phyloP scores from a whole-genome alignment of 2,113 vertebrate genomes.

The Eptatretus burgeri region DNA sequence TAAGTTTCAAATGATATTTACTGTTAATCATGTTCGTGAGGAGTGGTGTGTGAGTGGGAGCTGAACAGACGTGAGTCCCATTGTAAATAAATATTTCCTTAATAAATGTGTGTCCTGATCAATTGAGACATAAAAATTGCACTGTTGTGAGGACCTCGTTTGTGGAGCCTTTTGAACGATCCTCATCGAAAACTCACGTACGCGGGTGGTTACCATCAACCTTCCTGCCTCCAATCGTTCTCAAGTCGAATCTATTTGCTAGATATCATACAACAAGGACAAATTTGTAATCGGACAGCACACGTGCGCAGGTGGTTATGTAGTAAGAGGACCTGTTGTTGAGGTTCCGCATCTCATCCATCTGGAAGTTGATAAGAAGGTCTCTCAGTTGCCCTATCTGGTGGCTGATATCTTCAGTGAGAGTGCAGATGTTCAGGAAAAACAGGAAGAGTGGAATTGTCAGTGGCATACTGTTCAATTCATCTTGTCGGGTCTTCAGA shows the following conservation, averaged over 20 bases:
- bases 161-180: not conserved
- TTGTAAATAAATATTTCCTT: too few species aligned
- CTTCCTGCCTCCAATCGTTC: not conserved
- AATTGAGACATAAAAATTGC: too few species aligned
- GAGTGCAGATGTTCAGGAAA: conserved; percentile 27
- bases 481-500: conserved; percentile 10
- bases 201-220: not conserved
- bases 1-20: too few species aligned
- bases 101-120: too few species aligned
- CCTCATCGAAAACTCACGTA: not conserved
- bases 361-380: conserved; percentile 23
- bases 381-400: conserved; percentile 27
- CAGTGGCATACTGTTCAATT: conserved; percentile 32
- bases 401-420: conserved; percentile 38
- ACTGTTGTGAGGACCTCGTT: not conserved
- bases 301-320: not conserved
- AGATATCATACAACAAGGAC: not conserved
- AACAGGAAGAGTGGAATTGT: conserved; percentile 45
- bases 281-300: not conserved
- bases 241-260: not conserved
- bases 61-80: too few species aligned
- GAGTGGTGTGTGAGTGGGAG: too few species aligned
- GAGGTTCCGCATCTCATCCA: conserved; percentile 30
- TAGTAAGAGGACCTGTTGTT: conserved; percentile 26
- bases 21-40: too few species aligned